phyloP scores from a whole-genome alignment of 2,888 invertebrate genomes.

The Diabrotica balteata region DNA sequence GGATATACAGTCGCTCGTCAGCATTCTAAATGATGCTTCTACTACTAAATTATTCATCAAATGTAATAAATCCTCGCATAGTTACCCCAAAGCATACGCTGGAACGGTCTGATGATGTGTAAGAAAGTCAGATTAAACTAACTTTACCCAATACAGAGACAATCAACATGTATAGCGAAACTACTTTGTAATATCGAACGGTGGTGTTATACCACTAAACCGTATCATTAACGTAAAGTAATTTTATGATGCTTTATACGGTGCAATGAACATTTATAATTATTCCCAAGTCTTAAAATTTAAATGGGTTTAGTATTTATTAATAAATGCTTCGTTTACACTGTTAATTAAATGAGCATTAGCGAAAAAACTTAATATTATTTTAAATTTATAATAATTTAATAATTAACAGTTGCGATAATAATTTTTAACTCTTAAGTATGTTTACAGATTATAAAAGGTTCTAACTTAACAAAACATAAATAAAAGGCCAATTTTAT shows the following conservation, averaged over 20 bases:
- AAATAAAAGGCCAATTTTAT: no score
- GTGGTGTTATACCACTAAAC: background rate
- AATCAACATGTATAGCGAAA: slow-evolving; percentile 17
- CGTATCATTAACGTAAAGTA: background rate
- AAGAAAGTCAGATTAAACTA: slow-evolving; percentile 26
- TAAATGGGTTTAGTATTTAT: no score
- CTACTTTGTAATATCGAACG: slow-evolving; percentile 4
- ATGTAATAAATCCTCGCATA: slow-evolving; percentile 13
- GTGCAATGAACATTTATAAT: background rate
- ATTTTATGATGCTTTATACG: background rate
- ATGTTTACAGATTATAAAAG: no score
- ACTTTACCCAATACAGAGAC: slow-evolving; percentile 25
- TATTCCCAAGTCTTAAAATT: no score
- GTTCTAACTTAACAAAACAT: no score
- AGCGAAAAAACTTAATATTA: no score
- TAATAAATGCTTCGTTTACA: no score
- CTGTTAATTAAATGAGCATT: no score
- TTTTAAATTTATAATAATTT: no score
- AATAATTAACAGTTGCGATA: no score
- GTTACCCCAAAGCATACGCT: slow-evolving; percentile 4
- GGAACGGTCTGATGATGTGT: slow-evolving; percentile 20
- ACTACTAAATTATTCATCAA: slow-evolving; percentile 17
- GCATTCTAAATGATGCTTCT: background rate
- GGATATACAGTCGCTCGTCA: slow-evolving; percentile 4
- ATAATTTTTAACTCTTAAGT: no score